A percentile compares a stretch with the other conserved stretches of the same genome.
These are phyloP conservation scores for Okapia johnstoni DNA, from an alignment of 2,113 vertebrate genomes.

Conservation along the genomic window DNA sequence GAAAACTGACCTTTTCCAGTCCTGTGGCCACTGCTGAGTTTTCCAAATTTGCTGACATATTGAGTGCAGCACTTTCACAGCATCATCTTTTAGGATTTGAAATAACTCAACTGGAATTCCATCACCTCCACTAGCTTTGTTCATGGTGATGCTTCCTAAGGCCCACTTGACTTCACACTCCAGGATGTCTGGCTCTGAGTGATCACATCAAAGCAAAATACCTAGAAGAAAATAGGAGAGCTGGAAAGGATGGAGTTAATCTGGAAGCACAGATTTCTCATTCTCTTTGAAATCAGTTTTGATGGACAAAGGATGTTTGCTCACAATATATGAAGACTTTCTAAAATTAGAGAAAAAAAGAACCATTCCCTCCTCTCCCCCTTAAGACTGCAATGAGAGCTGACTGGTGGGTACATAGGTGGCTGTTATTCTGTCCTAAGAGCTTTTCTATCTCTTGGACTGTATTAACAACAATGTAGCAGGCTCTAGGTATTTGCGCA, in stretches of 20 bases:
- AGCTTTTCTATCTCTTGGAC: not conserved
- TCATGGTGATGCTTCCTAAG: not conserved
- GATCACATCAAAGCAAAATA: not conserved
- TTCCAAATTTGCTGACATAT: not conserved
- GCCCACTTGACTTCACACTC: not conserved
- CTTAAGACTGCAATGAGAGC: not conserved
- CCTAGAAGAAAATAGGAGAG: not conserved
- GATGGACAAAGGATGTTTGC: not conserved
- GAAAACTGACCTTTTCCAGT: not conserved
- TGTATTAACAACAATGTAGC: not conserved
- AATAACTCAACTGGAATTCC: not conserved
- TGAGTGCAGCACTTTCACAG: not conserved
- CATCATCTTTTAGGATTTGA: not conserved
- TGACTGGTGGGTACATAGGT: not conserved
- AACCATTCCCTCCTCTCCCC: not conserved
- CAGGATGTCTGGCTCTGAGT: not conserved
- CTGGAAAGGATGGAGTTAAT: not conserved
- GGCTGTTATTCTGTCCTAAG: not conserved
- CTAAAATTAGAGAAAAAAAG: not conserved
- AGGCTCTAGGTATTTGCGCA: not conserved
- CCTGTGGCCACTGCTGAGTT: not conserved
- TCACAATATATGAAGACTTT: not conserved
- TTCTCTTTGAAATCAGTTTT: not conserved
- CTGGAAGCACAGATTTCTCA: not conserved
- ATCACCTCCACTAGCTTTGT: not conserved